Evolutionary conservation across 2,888 invertebrate genomes (phyloP), one percentile per base, ranked within the genome.

Genomic region (Melanophora roralis): DNA sequence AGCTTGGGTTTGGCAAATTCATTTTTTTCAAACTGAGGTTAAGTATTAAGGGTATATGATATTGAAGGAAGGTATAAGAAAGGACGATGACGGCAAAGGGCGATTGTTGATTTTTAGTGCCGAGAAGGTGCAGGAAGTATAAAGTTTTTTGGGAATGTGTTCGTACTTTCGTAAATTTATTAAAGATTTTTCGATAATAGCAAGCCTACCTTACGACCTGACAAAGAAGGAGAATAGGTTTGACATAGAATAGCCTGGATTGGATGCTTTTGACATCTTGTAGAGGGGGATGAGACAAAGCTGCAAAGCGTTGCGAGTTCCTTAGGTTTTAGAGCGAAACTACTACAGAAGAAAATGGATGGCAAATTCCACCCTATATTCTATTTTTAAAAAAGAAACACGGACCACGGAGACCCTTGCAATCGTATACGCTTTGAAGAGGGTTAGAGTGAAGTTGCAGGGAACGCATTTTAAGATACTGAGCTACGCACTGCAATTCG

Each of bases 381-480:
- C 53, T 88, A 83, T 73, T 88, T 87, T 73, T 86, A 85, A 16
- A 83, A 67, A 38, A 64, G 72, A n/a, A 76, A 68, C 1, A 68
- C 68, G 3, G 55, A 72, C 36, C 36, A 36, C 36, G 36, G 36
- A 36, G 36, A 36, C 83, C 0, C 43, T 87, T 19, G 82, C 85
- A 5, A 83, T 86, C 8, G 73, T 86, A 49, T 84, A 86, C 81
- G 79, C 86, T 0, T 45, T 86, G n/a, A 32, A 85, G 65, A 78
- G 94, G 92, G 67, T 69, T n/a, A 47, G 23, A 38, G 43, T 69
- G 1, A 69, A 76, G 23, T 11, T 69, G 21, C 62, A 79, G 14
- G 79, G 74, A 11, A 79, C 60, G 19, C 40, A 36, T 27, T 85
- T 87, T 76, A 85, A 82, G 67, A 84, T 86, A 4, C n/a, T n/a